Percentiles rank a stretch among this genome's conserved stretches.
These are phyloP conservation scores for Circaetus cinerascens DNA, from an alignment of 2,113 vertebrate genomes.

Conservation along the genomic window DNA sequence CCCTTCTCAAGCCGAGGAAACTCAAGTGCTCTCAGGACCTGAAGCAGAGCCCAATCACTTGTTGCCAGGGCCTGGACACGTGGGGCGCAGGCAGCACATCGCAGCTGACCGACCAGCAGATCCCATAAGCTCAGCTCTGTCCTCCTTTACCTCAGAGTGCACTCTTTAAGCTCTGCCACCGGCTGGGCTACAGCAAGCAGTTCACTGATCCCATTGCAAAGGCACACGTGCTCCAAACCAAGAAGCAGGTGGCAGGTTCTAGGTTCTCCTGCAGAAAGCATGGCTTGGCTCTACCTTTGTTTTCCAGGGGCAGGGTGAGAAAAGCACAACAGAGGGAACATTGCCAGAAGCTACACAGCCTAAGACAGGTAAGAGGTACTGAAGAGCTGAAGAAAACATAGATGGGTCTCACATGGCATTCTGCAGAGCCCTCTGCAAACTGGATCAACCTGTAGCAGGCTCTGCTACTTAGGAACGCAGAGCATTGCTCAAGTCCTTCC, in stretches of 20 bases:
- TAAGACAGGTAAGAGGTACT: neutral
- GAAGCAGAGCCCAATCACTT: neutral
- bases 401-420: neutral
- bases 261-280: neutral
- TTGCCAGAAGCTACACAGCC: neutral
- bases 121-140: neutral
- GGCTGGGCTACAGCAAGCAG: neutral
- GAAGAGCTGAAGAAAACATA: neutral
- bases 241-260: neutral
- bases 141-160: neutral
- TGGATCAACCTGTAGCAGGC: neutral
- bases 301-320: neutral
- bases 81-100: neutral
- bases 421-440: neutral
- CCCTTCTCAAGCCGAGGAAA: neutral
- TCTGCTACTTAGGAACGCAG: neutral
- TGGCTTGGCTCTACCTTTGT: neutral
- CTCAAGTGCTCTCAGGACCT: neutral
- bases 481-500: neutral
- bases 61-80: neutral
- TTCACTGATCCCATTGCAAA: neutral
- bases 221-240: neutral
- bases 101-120: neutral
- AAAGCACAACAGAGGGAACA: neutral
- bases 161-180: neutral